These are phyloP conservation scores for Hydriomena furcata DNA, from an alignment of 2,888 invertebrate species.

Conservation along the genomic window DNA sequence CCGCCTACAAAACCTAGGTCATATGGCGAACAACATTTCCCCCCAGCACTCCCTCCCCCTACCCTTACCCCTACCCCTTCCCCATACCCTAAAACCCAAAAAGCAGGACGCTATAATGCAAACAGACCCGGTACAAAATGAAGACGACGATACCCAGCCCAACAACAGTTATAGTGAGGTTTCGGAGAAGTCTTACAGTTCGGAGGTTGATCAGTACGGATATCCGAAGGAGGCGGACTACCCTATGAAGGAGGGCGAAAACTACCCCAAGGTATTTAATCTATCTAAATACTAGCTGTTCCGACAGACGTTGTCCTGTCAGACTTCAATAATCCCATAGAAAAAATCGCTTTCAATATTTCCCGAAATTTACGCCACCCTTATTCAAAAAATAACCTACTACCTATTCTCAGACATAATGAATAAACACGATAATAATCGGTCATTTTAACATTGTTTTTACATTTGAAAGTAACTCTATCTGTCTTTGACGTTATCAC, in stretches of 20 bases:
- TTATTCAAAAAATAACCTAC: too few species aligned
- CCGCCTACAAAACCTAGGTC: slow-evolving; percentile 57
- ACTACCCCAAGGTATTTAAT: slow-evolving; percentile 10
- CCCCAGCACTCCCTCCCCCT: slow-evolving; percentile 35
- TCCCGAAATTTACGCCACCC: too few species aligned
- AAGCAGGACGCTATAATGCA: slow-evolving; percentile 79
- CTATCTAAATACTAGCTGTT: too few species aligned
- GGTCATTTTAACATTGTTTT: too few species aligned
- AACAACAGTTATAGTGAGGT: slow-evolving; percentile 61
- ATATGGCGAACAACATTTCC: slow-evolving; percentile 50
- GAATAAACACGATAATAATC: too few species aligned
- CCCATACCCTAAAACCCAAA: slow-evolving; percentile 49
- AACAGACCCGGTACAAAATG: slow-evolving; percentile 67
- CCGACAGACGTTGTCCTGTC: too few species aligned
- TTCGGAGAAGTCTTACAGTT: slow-evolving; percentile 40
- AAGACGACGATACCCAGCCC: slow-evolving; percentile 62
- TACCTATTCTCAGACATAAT: too few species aligned
- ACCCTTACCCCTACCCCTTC: slow-evolving; percentile 8
- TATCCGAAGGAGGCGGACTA: slow-evolving; percentile 19
- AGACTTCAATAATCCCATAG: too few species aligned
- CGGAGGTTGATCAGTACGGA: slow-evolving; percentile 33
- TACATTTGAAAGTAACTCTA: too few species aligned
- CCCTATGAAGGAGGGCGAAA: slow-evolving; percentile 18
- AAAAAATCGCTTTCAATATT: too few species aligned
- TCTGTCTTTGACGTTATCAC: too few species aligned